phyloP scores from a whole-genome alignment of 1,140 invertebrate species.

The Phortica variegata region DNA sequence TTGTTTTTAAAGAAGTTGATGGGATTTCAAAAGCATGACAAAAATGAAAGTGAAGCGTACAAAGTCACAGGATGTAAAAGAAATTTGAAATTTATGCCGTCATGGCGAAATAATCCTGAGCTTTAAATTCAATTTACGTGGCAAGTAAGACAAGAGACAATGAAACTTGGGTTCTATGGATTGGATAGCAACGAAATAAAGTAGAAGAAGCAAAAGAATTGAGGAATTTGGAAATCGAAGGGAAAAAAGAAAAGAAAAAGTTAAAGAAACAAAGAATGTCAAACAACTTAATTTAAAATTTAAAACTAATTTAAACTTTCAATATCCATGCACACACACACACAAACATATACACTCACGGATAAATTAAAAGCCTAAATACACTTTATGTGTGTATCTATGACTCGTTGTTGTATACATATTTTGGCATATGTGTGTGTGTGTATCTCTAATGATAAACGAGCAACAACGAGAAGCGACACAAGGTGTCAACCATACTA shows the following conservation, averaged over 20 bases:
- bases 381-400: background rate
- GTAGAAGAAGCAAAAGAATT: background rate
- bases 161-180: too few species aligned
- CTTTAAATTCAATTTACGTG: conserved; percentile 2
- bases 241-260: background rate
- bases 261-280: too few species aligned
- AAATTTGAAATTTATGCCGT: too few species aligned
- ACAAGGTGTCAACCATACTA: too few species aligned
- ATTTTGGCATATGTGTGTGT: background rate
- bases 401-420: too few species aligned
- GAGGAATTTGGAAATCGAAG: background rate
- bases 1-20: too few species aligned
- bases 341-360: too few species aligned
- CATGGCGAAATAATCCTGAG: background rate
- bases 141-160: background rate
- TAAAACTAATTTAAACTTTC: conserved; percentile 27
- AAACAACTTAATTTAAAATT: conserved; percentile 14
- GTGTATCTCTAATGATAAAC: background rate
- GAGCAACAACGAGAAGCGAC: background rate
- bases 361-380: conserved; percentile 18
- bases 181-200: too few species aligned
- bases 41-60: too few species aligned
- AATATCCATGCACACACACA: too few species aligned
- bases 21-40: too few species aligned
- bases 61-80: too few species aligned